A percentile compares a stretch with the other conserved stretches of the same genome.
Evolutionary conservation across 2,113 vertebrate species (phyloP).

Genomic region (Oenanthe melanoleuca): DNA sequence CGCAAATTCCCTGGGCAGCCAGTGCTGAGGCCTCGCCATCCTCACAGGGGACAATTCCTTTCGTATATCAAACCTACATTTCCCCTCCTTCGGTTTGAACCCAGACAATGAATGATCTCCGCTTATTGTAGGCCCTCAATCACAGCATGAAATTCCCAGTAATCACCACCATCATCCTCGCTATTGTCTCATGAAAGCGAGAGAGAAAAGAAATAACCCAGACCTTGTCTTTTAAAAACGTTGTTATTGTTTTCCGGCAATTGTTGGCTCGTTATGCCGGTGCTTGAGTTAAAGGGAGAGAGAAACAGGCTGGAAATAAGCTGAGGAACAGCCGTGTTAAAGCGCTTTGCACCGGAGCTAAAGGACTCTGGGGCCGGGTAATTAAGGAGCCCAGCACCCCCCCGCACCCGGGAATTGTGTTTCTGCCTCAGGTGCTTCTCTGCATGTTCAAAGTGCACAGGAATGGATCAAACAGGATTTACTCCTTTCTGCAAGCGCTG

Average conservation of each 20-base stretch:
- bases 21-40: too few relatives aligned
- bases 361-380: neutral
- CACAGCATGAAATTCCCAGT: slow-evolving; percentile 4
- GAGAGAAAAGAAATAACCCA: neutral
- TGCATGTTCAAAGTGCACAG: neutral
- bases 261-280: neutral
- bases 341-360: neutral
- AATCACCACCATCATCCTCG: neutral
- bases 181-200: neutral
- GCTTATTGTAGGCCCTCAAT: slow-evolving; percentile 13
- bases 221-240: neutral
- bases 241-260: neutral
- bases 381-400: neutral
- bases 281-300: neutral
- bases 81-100: neutral
- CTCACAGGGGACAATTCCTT: neutral
- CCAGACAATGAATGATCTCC: neutral
- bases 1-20: neutral
- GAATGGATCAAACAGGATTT: neutral
- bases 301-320: neutral
- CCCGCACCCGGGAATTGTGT: neutral
- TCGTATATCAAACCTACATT: neutral
- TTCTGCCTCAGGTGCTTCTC: neutral
- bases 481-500: slow-evolving; percentile 3
- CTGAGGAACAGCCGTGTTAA: neutral